A percentile compares a stretch with the other conserved stretches of the same genome.
Evolutionary conservation across 2,113 vertebrate species (phyloP).

Genomic region (Leptodactylus fuscus): DNA sequence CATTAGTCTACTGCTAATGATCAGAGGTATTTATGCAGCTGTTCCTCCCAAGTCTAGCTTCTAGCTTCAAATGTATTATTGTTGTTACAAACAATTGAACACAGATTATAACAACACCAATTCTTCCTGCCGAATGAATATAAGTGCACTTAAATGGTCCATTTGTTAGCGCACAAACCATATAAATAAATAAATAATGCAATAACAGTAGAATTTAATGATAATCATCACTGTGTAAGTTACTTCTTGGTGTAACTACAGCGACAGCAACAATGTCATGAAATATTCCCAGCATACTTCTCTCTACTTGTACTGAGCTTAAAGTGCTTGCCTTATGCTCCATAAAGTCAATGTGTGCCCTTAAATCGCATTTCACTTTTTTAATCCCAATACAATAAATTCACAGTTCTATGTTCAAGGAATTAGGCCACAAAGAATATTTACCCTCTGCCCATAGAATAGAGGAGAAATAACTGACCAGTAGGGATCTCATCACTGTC

Average conservation of each 20-base stretch:
- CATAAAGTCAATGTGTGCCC: no score
- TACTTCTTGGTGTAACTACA: conserved; percentile 25
- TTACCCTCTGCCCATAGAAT: no score
- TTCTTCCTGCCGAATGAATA: conserved; percentile 47
- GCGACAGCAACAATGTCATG: conserved; percentile 16
- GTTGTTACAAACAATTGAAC: conserved; percentile 60
- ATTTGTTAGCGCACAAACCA: conserved; percentile 46
- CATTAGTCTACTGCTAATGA: conserved; percentile 56
- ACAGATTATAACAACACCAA: conserved; percentile 56
- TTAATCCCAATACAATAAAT: no score
- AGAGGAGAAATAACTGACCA: no score
- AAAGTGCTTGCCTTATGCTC: not conserved
- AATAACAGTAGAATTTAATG: conserved; percentile 47
- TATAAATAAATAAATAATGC: conserved; percentile 42
- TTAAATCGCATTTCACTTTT: not conserved
- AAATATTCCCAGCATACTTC: not conserved
- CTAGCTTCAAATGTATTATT: conserved; percentile 54
- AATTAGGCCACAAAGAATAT: no score
- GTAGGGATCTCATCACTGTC: no score
- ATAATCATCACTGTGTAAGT: conserved; percentile 3
- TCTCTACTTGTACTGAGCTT: not conserved
- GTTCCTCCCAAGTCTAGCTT: conserved; percentile 52
- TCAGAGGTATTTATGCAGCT: conserved; percentile 57
- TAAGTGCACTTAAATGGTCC: conserved; percentile 49
- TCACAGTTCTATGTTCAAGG: no score